Evolutionary conservation across 2,797 vertebrate species (phyloP).

Genomic region (Morus bassanus): DNA sequence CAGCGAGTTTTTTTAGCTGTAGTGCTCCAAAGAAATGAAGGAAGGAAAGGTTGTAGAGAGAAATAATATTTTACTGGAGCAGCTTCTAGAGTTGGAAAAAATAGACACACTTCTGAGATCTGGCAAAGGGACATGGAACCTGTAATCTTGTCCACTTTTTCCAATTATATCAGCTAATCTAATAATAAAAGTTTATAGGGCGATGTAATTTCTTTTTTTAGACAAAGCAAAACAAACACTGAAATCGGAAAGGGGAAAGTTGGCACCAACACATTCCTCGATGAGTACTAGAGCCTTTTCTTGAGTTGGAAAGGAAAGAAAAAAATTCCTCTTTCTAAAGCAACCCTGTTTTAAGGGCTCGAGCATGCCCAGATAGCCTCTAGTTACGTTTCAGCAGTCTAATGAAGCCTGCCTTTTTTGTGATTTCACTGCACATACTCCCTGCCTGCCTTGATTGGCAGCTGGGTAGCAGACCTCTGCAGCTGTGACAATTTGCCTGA

Average conservation of each 20-base stretch:
- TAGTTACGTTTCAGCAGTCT: conserved; percentile 50
- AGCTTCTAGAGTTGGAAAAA: conserved; percentile 30
- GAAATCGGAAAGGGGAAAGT: conserved; percentile 29
- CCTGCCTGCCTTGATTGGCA: conserved; percentile 68
- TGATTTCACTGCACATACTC: conserved; percentile 59
- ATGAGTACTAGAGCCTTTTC: neutral
- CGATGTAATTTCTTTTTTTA: conserved; percentile 33
- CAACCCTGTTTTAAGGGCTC: neutral
- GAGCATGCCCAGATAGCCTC: conserved; percentile 23
- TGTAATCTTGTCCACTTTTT: conserved; percentile 45
- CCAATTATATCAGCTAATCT: conserved; percentile 53
- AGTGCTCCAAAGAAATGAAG: neutral
- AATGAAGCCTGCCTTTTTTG: conserved; percentile 62
- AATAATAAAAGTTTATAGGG: conserved; percentile 23
- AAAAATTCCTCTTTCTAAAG: conserved; percentile 7
- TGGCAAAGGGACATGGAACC: conserved; percentile 26
- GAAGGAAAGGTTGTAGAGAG: neutral
- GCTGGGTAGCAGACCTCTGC: conserved; percentile 70
- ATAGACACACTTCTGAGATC: neutral
- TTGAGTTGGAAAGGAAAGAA: conserved; percentile 1
- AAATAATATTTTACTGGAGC: neutral
- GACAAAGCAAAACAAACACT: conserved; percentile 43
- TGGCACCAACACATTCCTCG: conserved; percentile 7
- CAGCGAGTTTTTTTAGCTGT: neutral
- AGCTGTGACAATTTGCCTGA: conserved; percentile 70